Evolutionary conservation across 2,888 invertebrate genomes (phyloP).

Genomic region (Drosophila mulleri): DNA sequence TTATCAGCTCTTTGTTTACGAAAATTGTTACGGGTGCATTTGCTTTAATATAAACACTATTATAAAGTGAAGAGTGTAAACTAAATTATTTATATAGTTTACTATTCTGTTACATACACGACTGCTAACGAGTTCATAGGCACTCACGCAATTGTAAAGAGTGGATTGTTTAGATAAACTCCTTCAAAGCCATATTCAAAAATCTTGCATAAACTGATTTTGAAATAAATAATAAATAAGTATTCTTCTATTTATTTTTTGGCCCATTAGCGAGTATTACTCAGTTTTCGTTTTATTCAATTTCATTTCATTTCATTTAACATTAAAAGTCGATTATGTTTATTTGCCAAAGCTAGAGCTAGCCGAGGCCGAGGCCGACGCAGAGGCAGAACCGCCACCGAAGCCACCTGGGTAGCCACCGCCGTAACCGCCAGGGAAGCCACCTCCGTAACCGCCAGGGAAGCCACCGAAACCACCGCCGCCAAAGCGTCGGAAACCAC

Average conservation of each 20-base stretch:
- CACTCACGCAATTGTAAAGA: neutral
- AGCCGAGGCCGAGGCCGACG: neutral
- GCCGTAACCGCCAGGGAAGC: neutral
- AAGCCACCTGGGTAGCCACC: conserved; percentile 2
- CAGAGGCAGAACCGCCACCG: neutral
- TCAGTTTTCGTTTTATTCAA: neutral
- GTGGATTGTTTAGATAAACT: neutral
- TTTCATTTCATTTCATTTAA: conserved; percentile 7
- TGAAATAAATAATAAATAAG: neutral
- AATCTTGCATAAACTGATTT: neutral
- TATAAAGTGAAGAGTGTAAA: neutral
- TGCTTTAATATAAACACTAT: neutral
- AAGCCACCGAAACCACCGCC: conserved; percentile 8
- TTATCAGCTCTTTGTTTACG: neutral
- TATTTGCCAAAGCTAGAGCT: conserved; percentile 36
- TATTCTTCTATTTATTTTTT: neutral
- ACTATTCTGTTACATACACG: neutral
- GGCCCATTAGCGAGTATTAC: neutral
- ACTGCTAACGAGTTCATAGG: neutral
- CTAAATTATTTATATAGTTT: too few relatives aligned
- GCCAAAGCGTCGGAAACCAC: conserved; percentile 25
- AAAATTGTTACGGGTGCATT: neutral
- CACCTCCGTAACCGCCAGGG: too few relatives aligned
- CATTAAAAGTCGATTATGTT: conserved; percentile 17
- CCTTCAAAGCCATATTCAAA: neutral